Evolutionary conservation across 2,797 vertebrate genomes (phyloP).

Genomic region (Gymnothorax reevesii): DNA sequence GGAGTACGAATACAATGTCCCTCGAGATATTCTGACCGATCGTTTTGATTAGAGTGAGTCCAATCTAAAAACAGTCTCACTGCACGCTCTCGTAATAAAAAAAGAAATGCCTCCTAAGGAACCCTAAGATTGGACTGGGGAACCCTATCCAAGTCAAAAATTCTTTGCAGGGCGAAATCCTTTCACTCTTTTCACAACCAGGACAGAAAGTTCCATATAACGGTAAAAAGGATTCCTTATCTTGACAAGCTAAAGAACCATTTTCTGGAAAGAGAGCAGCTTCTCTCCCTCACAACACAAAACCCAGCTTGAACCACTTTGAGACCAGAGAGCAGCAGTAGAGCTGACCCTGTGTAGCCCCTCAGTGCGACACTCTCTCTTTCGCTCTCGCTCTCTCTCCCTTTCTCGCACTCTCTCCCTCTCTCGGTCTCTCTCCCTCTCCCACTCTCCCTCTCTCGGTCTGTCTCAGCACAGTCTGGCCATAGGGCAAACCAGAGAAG

Average conservation of each 20-base stretch:
- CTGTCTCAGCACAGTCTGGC: slow-evolving; percentile 4
- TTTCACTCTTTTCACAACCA: no score
- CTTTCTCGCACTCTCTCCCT: neutral
- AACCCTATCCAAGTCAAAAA: no score
- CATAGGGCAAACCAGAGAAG: neutral
- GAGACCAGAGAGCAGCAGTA: neutral
- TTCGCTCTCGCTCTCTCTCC: neutral
- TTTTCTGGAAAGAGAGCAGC: no score
- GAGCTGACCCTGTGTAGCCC: neutral
- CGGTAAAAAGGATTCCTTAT: no score
- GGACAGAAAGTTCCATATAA: no score
- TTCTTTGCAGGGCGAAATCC: no score
- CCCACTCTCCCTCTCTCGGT: slow-evolving; percentile 17
- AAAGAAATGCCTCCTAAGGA: no score
- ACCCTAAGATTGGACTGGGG: no score
- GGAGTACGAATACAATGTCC: neutral
- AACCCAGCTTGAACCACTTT: neutral
- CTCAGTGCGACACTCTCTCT: neutral
- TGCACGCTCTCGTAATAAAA: no score
- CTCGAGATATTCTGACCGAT: neutral
- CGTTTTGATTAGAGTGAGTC: neutral
- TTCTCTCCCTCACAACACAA: neutral
- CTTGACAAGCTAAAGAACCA: no score
- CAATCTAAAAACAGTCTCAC: neutral
- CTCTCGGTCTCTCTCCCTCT: slow-evolving; percentile 5